phyloP scores from a whole-genome alignment of 2,113 vertebrate genomes.

The Dendropsophus ebraccatus region DNA sequence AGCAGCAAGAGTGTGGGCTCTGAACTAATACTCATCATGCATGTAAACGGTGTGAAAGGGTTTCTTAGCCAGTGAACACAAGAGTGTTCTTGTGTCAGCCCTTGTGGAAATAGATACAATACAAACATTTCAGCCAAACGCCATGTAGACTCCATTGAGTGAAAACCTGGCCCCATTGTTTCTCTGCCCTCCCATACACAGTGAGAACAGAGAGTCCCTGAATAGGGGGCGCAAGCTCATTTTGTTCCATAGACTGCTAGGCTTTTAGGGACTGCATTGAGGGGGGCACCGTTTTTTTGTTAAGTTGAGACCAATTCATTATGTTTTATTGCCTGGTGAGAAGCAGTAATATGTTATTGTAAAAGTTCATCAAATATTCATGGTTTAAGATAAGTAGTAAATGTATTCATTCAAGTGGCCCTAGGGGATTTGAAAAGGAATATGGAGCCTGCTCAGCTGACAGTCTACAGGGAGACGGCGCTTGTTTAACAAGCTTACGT shows the following conservation, averaged over 20 bases:
- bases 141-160: slow-evolving; percentile 95
- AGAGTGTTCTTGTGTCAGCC: slow-evolving; percentile 99
- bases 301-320: slow-evolving; percentile 99
- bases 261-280: slow-evolving; percentile 97
- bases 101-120: slow-evolving; percentile 99
- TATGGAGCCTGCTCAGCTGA: slow-evolving; percentile 93
- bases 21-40: slow-evolving; percentile 97
- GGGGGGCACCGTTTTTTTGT: slow-evolving; percentile 89
- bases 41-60: slow-evolving; percentile 98
- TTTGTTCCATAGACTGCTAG: slow-evolving; percentile 98
- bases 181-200: slow-evolving; percentile 40
- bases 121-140: slow-evolving; percentile 99
- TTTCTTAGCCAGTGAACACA: slow-evolving; percentile 96
- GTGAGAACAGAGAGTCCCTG: slow-evolving; percentile 77
- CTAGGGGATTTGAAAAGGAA: slow-evolving; percentile 80
- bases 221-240: slow-evolving; percentile 95
- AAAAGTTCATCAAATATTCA: slow-evolving; percentile 99
- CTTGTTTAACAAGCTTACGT: slow-evolving; percentile 74
- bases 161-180: slow-evolving; percentile 94
- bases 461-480: slow-evolving; percentile 86
- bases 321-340: slow-evolving; percentile 99
- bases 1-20: slow-evolving; percentile 96
- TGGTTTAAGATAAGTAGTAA: slow-evolving; percentile 99
- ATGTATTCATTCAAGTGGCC: slow-evolving; percentile 99
- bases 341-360: slow-evolving; percentile 97